Evolutionary conservation across 2,888 invertebrate genomes (phyloP).

Genomic region (Diplazon laetatorius): DNA sequence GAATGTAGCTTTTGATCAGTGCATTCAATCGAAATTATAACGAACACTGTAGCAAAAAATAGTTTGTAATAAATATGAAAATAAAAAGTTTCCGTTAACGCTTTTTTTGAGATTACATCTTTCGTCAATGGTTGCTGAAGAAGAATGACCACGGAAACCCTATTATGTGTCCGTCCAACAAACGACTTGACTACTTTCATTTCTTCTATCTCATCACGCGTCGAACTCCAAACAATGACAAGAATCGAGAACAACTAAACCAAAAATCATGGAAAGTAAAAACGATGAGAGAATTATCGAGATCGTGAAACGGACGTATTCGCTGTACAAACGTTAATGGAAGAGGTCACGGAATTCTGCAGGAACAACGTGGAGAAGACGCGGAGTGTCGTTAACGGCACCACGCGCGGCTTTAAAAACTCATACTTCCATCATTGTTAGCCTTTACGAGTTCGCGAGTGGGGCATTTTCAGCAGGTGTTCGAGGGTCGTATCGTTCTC

Average conservation of each 20-base stretch:
- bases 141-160: too few relatives aligned
- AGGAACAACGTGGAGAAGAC: conserved; percentile 52
- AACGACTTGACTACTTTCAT: too few relatives aligned
- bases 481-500: conserved; percentile 65
- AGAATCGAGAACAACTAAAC: conserved; percentile 5
- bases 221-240: conserved; percentile 10
- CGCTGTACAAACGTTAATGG: conserved; percentile 65
- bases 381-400: conserved; percentile 73
- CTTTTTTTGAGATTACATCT: too few relatives aligned
- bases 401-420: conserved; percentile 79
- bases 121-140: too few relatives aligned
- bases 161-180: too few relatives aligned
- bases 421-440: conserved; percentile 81
- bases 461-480: conserved; percentile 58
- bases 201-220: neutral
- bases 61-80: too few relatives aligned
- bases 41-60: too few relatives aligned
- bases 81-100: too few relatives aligned
- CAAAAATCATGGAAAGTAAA: conserved; percentile 16
- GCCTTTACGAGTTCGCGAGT: conserved; percentile 73
- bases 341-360: conserved; percentile 62
- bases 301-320: conserved; percentile 58
- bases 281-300: conserved; percentile 46
- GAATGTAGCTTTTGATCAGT: too few relatives aligned
- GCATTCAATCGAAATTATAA: too few relatives aligned